Base-by-base conservation (phyloP, 2,113 vertebrate species). In the Sylvia atricapilla region DNA sequence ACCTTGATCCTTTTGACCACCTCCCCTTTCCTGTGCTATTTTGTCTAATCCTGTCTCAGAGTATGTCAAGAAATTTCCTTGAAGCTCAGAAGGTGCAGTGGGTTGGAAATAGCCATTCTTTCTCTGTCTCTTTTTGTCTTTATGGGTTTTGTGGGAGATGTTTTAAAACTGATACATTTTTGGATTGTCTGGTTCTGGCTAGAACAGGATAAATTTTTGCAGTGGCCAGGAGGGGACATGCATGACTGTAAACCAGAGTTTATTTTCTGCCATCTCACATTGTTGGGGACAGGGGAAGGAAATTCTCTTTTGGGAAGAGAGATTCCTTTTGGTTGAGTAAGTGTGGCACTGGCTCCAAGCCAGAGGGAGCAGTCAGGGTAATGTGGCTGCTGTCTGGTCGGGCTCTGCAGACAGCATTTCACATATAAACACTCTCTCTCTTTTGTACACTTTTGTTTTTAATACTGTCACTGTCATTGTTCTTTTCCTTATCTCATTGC, bases 161-260 rank as follows among this genome's bases (percentile, higher is more conserved):
- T 99, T 98, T 97, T 97, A 97, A 98, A 99, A 97, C 98, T 98
- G 98, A 98, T 98, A 97, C 98, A 95, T 91, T 94, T 96, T 93
- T 62, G 73, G 41, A 95, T 44, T 20, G 4, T n/a, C 22, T 52
- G n/a, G 15, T 39, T 59, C 28, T 1, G 0, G 8, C 33, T 33
- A 60, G 39, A 5, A 59, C 15, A 39, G n/a, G 13, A 28, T 24
- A 4, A 39, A 17, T 46, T 52, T 46, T 52, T 74, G 22, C 33
- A 30, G 33, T 46, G 39, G 19, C 10, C 19, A 46, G 33, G 28
- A 67, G 23, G 4, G 2, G 12, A 6, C 8, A 37, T 13, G 5
- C 8, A 37, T 13, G 23, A 15, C 60, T 59, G 41, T n/a, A 56
- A 37, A 22, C 18, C 13, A 18, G 22, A 66, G 12, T 13, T 37